These are phyloP conservation scores for Drosophila subpulchrella DNA, from an alignment of 1,140 invertebrate species.

Conservation along the genomic window DNA sequence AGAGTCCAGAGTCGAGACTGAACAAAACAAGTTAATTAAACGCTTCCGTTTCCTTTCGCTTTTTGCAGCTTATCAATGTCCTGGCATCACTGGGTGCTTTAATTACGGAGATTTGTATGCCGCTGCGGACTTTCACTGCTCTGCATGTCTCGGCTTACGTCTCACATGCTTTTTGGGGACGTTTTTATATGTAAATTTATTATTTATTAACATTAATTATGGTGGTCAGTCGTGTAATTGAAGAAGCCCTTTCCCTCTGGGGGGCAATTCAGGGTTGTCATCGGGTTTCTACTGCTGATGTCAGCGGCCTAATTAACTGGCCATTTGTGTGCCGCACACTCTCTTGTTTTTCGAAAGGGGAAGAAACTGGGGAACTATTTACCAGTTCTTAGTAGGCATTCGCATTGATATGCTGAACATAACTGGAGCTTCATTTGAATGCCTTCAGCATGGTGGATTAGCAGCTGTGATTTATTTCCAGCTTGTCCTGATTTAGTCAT, in stretches of 20 bases:
- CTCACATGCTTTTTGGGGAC: conserved; percentile 46
- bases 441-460: neutral
- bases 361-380: neutral
- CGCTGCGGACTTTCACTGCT: conserved; percentile 63
- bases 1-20: conserved; percentile 39
- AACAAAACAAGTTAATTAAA: conserved; percentile 80
- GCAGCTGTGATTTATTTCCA: conserved; percentile 11
- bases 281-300: conserved; percentile 73
- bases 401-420: conserved; percentile 23
- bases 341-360: neutral
- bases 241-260: conserved; percentile 37
- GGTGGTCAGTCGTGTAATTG: conserved; percentile 69
- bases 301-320: conserved; percentile 73
- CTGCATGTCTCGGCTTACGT: conserved; percentile 53
- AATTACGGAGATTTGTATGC: conserved; percentile 81
- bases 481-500: neutral
- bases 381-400: neutral
- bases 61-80: conserved; percentile 65
- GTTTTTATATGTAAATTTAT: conserved; percentile 78
- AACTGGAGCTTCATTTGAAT: conserved; percentile 20
- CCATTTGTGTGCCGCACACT: conserved; percentile 49
- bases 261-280: conserved; percentile 38
- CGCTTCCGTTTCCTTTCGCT: conserved; percentile 64
- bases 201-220: conserved; percentile 82
- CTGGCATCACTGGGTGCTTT: conserved; percentile 61